phyloP scores from a whole-genome alignment of 2,113 vertebrate genomes.

The Megalops atlanticus region DNA sequence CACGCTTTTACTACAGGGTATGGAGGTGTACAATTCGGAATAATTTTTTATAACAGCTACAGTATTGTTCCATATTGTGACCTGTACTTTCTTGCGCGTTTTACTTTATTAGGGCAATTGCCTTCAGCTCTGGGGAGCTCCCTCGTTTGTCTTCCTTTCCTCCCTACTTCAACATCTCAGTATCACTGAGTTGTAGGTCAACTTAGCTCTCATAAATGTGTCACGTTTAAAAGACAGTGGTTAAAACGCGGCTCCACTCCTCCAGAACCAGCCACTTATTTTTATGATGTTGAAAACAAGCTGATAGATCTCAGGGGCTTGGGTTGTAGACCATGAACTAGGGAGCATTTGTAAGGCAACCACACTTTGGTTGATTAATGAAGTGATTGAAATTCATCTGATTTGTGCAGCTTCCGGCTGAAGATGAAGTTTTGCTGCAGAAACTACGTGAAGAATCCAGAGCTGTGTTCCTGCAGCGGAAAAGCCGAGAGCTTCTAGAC shows the following conservation, averaged over 20 bases:
- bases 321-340: no score
- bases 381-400: neutral
- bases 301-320: no score
- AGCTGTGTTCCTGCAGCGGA: constrained; percentile 96
- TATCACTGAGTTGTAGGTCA: no score
- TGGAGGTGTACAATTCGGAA: constrained; percentile 40
- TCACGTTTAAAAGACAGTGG: no score
- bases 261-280: neutral
- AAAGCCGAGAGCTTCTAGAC: constrained; percentile 93
- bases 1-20: constrained; percentile 95
- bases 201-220: no score
- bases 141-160: no score
- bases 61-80: neutral
- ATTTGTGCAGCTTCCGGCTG: constrained; percentile 83
- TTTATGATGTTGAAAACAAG: neutral
- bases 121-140: no score
- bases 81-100: neutral
- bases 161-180: no score
- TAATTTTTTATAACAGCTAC: neutral
- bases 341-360: neutral
- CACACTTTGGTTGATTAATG: neutral
- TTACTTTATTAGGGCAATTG: no score
- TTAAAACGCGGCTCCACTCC: neutral
- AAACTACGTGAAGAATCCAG: constrained; percentile 96
- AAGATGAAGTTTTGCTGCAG: constrained; percentile 94